Conservation (phyloP, 1,140 invertebrate species). For the Papilio polyxenes region DNA sequence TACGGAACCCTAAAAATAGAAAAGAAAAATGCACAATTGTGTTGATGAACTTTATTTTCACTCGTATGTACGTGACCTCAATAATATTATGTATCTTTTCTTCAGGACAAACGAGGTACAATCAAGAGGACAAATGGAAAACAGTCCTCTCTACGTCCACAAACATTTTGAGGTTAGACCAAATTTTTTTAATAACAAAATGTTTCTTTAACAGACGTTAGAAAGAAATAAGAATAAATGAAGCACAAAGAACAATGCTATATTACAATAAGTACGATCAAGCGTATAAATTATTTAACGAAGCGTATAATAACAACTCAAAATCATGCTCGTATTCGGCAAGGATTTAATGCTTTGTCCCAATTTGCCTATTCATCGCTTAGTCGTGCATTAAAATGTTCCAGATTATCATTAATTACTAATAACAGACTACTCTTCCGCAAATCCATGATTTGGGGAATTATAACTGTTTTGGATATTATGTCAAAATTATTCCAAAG, state of each 20-base stretch:
- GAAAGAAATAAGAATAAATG: background rate
- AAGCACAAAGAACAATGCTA: background rate
- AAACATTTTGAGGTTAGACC: conserved; percentile 78
- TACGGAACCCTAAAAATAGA: background rate
- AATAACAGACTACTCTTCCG: background rate
- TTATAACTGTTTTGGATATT: too few relatives aligned
- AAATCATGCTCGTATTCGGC: background rate
- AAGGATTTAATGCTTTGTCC: background rate
- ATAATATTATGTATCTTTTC: conserved; percentile 47
- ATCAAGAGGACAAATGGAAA: conserved; percentile 63
- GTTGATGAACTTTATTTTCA: background rate
- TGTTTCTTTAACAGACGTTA: background rate
- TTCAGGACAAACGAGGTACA: conserved; percentile 56
- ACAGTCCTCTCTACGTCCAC: conserved; percentile 78
- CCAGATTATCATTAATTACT: too few relatives aligned
- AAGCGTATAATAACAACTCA: background rate
- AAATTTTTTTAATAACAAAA: conserved; percentile 12
- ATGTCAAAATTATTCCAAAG: too few relatives aligned
- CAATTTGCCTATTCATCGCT: background rate
- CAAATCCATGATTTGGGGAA: background rate
- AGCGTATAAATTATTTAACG: background rate
- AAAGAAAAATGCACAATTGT: background rate
- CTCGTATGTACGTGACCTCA: background rate
- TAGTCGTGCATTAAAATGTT: too few relatives aligned
- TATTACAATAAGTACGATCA: background rate